These are phyloP conservation scores for Mechanitis mazaeus DNA, from an alignment of 2,888 invertebrate genomes.

Conservation along the genomic window DNA sequence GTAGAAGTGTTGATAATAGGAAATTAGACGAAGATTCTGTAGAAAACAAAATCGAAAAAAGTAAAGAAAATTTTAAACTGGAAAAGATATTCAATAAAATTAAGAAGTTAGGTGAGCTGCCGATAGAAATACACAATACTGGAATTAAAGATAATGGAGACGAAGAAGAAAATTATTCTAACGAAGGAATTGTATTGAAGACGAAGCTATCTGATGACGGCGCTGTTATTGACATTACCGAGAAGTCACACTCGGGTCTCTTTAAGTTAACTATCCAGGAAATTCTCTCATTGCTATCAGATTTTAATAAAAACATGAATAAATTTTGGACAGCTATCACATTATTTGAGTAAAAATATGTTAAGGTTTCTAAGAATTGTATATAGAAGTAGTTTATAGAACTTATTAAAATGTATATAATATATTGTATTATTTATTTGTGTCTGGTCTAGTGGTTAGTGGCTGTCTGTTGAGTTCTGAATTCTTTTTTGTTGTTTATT, in stretches of 20 bases:
- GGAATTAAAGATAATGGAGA: slow-evolving; percentile 25
- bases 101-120: slow-evolving; percentile 43
- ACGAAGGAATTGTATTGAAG: slow-evolving; percentile 39
- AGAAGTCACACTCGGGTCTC: slow-evolving; percentile 44
- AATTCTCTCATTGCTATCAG: slow-evolving; percentile 47
- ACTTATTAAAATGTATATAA: neutral
- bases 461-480: no score
- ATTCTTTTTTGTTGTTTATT: no score
- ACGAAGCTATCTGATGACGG: slow-evolving; percentile 46
- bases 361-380: slow-evolving; percentile 5
- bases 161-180: slow-evolving; percentile 31
- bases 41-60: slow-evolving; percentile 46
- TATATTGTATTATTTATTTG: neutral
- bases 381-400: neutral
- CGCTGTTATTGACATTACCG: slow-evolving; percentile 39
- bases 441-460: no score
- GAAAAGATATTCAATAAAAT: slow-evolving; percentile 49
- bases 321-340: slow-evolving; percentile 54
- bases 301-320: slow-evolving; percentile 58
- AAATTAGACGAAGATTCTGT: slow-evolving; percentile 26
- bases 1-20: slow-evolving; percentile 30
- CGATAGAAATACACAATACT: slow-evolving; percentile 34
- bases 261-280: slow-evolving; percentile 52
- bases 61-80: slow-evolving; percentile 39
- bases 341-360: slow-evolving; percentile 45